A percentile compares a stretch with the other conserved stretches of the same genome.
Evolutionary conservation across 2,113 vertebrate species (phyloP).

Genomic region (Brachyistius frenatus): DNA sequence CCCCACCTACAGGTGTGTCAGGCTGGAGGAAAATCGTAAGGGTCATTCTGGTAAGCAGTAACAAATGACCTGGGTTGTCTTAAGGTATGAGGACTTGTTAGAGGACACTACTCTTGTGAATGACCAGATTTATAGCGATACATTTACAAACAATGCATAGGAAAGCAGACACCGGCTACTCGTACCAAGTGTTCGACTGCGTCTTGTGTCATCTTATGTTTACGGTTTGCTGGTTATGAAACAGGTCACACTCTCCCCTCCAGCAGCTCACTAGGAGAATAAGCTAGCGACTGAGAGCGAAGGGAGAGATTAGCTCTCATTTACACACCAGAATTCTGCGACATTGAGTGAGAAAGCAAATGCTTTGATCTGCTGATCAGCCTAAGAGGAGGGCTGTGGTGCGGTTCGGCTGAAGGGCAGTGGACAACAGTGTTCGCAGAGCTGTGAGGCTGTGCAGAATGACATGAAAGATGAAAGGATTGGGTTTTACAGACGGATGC

Average conservation of each 20-base stretch:
- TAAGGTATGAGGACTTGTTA: constrained; percentile 1
- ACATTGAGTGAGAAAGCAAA: constrained; percentile 47
- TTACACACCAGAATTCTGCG: constrained; percentile 51
- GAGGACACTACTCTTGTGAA: neutral
- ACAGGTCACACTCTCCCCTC: constrained; percentile 59
- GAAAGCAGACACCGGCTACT: constrained; percentile 4
- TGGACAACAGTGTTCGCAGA: constrained; percentile 37
- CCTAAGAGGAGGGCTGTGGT: constrained; percentile 37
- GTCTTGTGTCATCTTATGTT: constrained; percentile 44
- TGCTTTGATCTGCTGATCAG: constrained; percentile 68
- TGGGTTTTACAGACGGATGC: constrained; percentile 14
- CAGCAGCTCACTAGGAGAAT: constrained; percentile 39
- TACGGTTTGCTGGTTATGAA: constrained; percentile 66
- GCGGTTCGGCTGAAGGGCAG: constrained; percentile 57
- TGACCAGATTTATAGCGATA: neutral
- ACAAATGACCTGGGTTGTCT: constrained; percentile 7
- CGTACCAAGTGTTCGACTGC: neutral
- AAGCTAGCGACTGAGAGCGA: constrained; percentile 24
- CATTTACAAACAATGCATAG: neutral
- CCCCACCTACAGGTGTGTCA: neutral
- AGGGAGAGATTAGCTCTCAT: constrained; percentile 61
- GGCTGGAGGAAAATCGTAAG: neutral
- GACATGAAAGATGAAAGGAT: constrained; percentile 64
- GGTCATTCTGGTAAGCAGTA: neutral
- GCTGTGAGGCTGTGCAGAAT: constrained; percentile 34